Conservation (phyloP, 2,113 vertebrate species). For the Sebastes schlegelii region DNA sequence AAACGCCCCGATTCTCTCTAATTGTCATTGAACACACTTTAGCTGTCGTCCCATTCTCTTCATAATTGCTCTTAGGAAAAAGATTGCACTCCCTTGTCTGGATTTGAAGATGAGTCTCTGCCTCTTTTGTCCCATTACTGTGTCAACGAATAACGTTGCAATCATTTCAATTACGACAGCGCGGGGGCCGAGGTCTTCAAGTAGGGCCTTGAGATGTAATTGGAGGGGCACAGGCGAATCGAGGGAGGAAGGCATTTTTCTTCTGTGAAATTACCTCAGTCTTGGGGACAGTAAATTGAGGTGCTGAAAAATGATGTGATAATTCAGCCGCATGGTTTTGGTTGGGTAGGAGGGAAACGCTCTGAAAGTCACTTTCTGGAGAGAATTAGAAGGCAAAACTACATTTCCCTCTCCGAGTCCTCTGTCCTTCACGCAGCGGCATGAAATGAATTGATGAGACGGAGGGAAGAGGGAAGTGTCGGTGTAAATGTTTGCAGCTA, state of each 20-base stretch:
- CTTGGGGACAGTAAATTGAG: conserved; percentile 77
- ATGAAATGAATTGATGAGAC: conserved; percentile 78
- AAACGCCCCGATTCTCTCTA: conserved; percentile 33
- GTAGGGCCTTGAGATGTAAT: conserved; percentile 74
- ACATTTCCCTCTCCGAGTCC: conserved; percentile 68
- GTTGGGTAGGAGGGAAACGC: conserved; percentile 56
- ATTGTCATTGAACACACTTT: conserved; percentile 47
- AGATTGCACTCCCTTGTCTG: conserved; percentile 54
- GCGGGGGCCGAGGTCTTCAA: conserved; percentile 59
- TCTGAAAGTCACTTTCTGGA: conserved; percentile 74
- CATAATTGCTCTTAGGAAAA: conserved; percentile 63
- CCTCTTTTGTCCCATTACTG: conserved; percentile 64
- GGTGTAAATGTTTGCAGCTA: conserved; percentile 74
- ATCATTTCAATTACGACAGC: conserved; percentile 75
- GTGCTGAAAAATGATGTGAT: conserved; percentile 71
- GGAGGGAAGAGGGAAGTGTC: conserved; percentile 61
- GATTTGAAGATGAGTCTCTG: conserved; percentile 60
- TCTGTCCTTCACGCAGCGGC: conserved; percentile 73
- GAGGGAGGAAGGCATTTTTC: conserved; percentile 67
- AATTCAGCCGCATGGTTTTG: conserved; percentile 70
- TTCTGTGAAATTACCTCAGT: conserved; percentile 73
- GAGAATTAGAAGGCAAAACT: conserved; percentile 76
- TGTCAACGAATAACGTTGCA: conserved; percentile 71
- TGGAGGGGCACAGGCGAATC: conserved; percentile 60
- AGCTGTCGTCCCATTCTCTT: conserved; percentile 40